Conservation (phyloP, 2,888 invertebrate genomes). For the Scaptomyza parva region DNA sequence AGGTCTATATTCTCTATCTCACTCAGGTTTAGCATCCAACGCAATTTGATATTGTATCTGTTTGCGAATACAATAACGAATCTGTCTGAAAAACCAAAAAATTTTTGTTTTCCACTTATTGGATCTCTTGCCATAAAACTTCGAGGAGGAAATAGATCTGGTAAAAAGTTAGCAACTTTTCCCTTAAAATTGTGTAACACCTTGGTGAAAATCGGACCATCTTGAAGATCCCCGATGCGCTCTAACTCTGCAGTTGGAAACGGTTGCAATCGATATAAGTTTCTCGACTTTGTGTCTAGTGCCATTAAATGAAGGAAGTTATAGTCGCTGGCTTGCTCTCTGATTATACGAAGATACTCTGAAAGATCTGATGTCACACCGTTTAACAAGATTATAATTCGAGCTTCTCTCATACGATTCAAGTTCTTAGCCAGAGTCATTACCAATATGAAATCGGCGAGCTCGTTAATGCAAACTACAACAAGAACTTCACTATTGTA, state of each 20-base stretch:
- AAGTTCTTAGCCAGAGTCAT: background rate
- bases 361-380: background rate
- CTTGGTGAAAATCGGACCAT: background rate
- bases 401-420: background rate
- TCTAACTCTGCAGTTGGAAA: constrained; percentile 28
- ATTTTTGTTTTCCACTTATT: background rate
- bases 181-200: background rate
- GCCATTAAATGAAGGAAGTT: too few relatives aligned
- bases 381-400: background rate
- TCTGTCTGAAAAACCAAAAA: background rate
- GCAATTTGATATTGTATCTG: background rate
- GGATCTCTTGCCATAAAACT: background rate
- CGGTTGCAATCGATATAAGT: constrained; percentile 11
- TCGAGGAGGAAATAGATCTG: background rate
- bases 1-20: background rate
- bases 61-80: background rate
- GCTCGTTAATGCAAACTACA: background rate
- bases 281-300: too few relatives aligned
- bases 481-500: background rate
- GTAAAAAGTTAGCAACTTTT: background rate
- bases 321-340: too few relatives aligned
- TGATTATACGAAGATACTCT: background rate
- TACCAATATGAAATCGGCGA: background rate
- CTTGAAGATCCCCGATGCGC: background rate
- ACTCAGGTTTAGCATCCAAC: background rate